Base-by-base conservation (phyloP, 1,140 invertebrate genomes). In the Eupeodes corollae region DNA sequence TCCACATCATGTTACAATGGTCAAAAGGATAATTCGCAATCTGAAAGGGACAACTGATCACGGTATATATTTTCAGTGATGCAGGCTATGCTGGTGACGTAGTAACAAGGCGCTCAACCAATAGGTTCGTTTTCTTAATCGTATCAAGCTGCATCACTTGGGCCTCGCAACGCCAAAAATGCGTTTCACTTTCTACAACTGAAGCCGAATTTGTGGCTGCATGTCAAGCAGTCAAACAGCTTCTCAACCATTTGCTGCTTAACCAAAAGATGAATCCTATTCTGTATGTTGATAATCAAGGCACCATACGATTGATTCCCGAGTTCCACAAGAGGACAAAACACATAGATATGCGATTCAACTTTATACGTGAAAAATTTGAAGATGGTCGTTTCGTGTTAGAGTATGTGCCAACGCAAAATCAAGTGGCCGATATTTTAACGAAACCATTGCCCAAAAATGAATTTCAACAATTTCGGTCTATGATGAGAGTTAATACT, bases 111-210 rank as follows among this genome's bases (percentile, higher is more conserved):
- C n/a, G n/a, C n/a, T n/a, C n/a, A n/a, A 69, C 53, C 65, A 51
- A 56, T 50, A 8, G 56, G 50, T 12, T 47, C 61, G 15, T 44
- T 71, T 14, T 44, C 58, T 13, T 72, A 68, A 68, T 51, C 41
- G 19, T 9, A 34, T 34, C n/a, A n/a, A n/a, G n/a, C n/a, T n/a
- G n/a, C n/a, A n/a, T n/a, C n/a, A n/a, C n/a, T n/a, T n/a, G n/a
- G n/a, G 33, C n/a, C 9, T 63, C 48, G 37, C 55, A 58, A 37
- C 63, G 58, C 51, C 70, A 75, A 54, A 44, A 46, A 10, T 61
- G 30, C 41, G 49, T 59, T 21, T 55, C 59, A 16, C 45, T 58
- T 8, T 64, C 61, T 5, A 68, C 69, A n/a, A n/a, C n/a, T n/a
- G n/a, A n/a, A n/a, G n/a, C n/a, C n/a, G n/a, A n/a, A n/a, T n/a